Percentiles rank a stretch among this genome's conserved stretches.
These are phyloP conservation scores for Poeciliopsis prolifica DNA, from an alignment of 2,113 vertebrate species.

Conservation along the genomic window DNA sequence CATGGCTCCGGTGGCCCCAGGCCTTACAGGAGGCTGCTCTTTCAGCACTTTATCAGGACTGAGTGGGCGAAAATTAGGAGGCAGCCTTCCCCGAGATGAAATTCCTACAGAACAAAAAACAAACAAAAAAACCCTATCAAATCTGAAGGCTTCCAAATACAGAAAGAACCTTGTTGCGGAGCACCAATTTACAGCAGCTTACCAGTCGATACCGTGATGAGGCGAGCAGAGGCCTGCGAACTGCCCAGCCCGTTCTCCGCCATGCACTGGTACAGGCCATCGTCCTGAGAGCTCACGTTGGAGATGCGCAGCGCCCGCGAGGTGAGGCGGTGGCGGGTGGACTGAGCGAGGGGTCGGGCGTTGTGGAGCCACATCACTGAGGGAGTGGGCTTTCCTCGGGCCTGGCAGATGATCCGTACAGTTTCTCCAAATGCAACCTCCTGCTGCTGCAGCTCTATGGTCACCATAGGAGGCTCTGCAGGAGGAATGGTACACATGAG, in stretches of 20 bases:
- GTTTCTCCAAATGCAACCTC: conserved; percentile 87
- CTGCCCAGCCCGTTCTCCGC: conserved; percentile 94
- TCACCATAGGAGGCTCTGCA: conserved; percentile 93
- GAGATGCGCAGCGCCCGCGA: conserved; percentile 78
- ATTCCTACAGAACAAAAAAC: conserved; percentile 49
- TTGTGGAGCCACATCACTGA: conserved; percentile 92
- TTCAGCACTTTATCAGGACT: conserved; percentile 80
- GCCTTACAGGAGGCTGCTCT: conserved; percentile 74
- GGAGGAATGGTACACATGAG: not conserved
- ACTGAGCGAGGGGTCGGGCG: conserved; percentile 81
- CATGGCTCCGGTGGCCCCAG: conserved; percentile 63
- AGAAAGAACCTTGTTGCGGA: not conserved
- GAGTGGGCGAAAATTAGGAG: conserved; percentile 70
- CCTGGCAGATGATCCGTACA: conserved; percentile 90
- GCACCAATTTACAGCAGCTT: conserved; percentile 7
- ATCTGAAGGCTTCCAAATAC: not conserved
- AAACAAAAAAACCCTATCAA: not conserved
- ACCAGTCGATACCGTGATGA: conserved; percentile 85
- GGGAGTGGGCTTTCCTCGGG: conserved; percentile 89
- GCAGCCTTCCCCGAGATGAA: conserved; percentile 66
- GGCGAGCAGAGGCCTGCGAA: conserved; percentile 88
- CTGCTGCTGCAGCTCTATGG: conserved; percentile 89
- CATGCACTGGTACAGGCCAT: conserved; percentile 97
- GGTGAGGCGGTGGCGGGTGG: conserved; percentile 84
- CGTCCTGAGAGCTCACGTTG: conserved; percentile 88